phyloP scores from a whole-genome alignment of 2,888 invertebrate genomes.

The Keiferia lycopersicella region DNA sequence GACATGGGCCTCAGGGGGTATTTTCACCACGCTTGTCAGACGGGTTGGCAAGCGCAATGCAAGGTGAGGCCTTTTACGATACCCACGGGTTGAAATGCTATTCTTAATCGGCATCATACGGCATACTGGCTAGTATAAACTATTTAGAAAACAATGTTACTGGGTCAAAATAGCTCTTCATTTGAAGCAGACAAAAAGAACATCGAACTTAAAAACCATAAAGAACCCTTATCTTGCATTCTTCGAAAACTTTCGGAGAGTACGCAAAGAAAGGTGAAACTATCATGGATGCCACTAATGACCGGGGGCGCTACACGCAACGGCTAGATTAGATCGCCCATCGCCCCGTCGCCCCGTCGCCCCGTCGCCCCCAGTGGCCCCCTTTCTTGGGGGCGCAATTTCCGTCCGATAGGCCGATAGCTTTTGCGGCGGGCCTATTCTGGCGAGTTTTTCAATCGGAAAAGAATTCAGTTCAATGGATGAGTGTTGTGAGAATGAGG shows the following conservation, averaged over 20 bases:
- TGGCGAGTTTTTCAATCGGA: slow-evolving; percentile 19
- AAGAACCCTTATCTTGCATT: slow-evolving; percentile 25
- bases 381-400: slow-evolving; percentile 69
- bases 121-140: no score
- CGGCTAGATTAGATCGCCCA: slow-evolving; percentile 70
- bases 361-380: slow-evolving; percentile 46
- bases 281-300: slow-evolving; percentile 70
- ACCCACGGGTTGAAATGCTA: no score
- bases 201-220: slow-evolving; percentile 1
- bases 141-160: no score
- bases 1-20: no score
- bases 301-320: slow-evolving; percentile 68
- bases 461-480: slow-evolving; percentile 11
- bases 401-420: slow-evolving; percentile 62
- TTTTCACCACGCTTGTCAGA: no score
- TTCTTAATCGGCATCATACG: no score
- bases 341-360: slow-evolving; percentile 36
- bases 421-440: slow-evolving; percentile 30
- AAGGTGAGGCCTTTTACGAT: no score
- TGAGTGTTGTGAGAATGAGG: not conserved
- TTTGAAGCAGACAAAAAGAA: not conserved
- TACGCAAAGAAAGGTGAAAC: slow-evolving; percentile 49
- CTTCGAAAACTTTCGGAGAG: slow-evolving; percentile 33
- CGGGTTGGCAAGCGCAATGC: no score
- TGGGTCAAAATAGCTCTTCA: not conserved